Evolutionary conservation across 2,888 invertebrate species (phyloP), one percentile per base, ranked within the genome.

Genomic region (Panopea generosa): DNA sequence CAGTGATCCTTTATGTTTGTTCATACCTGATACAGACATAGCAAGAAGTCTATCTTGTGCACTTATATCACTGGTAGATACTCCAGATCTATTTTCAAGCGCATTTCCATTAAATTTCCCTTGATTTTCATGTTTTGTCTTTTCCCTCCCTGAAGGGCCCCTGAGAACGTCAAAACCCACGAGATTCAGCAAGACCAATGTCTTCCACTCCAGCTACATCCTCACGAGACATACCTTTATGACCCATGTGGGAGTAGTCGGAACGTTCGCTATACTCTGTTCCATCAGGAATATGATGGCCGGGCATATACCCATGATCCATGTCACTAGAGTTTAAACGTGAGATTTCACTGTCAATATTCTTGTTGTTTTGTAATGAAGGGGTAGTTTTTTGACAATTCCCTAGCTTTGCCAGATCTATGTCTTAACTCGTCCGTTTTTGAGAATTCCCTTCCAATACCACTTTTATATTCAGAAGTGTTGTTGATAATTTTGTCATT

Each of bases 241-340:
- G 75, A 26, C 82, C 71, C 27, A 83, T 76, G 53, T 83, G 78
- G n/a, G 78, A 56, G 33, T 81, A 77, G 50, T 84, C 83, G 1
- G 86, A 82, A 11, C 72, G 66, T 24, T 81, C 71, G 61, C 85
- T 86, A 65, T 86, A 86, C 26, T 85, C 86, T 9, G 84, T 87
- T 16, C 87, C 86, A 75, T 87, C 86, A 1, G 87, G 86, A 7
- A 86, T 81, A 50, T 87, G 87, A 63, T 88, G 86, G 6, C 83
- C 86, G 0, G 80, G 82, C 65, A 81, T 68, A 43, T 73, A 77
- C 1, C 83, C 85, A 55, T 77, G 77, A 50, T 77, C 77, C 33
- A 50, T 65, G 26, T 27, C 67, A 60, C 67, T 68, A 20, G 38
- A 47, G 20, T 67, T 70, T 22, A 72, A 26, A 11, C 68, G 60